Percentiles rank a stretch among this genome's conserved stretches.
Conservation (phyloP, 2,113 vertebrate genomes). For the Cyprinodon brontotheroides region DNA sequence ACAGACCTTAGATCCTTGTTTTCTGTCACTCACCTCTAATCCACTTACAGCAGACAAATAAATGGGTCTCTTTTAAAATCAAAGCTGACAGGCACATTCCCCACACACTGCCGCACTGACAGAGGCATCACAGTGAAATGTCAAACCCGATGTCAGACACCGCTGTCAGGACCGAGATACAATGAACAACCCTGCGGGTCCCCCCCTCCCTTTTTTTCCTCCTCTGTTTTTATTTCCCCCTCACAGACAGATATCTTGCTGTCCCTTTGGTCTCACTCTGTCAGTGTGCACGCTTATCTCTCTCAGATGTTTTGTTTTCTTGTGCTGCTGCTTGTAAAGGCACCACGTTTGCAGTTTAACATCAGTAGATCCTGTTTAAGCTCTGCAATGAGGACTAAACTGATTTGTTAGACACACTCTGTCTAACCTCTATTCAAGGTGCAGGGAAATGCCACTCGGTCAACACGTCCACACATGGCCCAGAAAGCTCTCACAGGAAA, state of each 20-base stretch:
- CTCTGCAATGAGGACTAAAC: neutral
- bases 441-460: constrained; percentile 57
- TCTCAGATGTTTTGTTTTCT: constrained; percentile 12
- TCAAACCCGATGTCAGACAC: constrained; percentile 66
- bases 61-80: constrained; percentile 53
- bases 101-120: constrained; percentile 49
- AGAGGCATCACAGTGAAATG: constrained; percentile 66
- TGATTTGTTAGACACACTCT: constrained; percentile 4
- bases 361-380: constrained; percentile 19
- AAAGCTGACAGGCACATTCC: constrained; percentile 61
- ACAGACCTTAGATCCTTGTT: constrained; percentile 41
- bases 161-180: constrained; percentile 55
- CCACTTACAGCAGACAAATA: constrained; percentile 65
- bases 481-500: constrained; percentile 62
- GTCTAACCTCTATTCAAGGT: constrained; percentile 39
- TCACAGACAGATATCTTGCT: constrained; percentile 10
- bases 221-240: constrained; percentile 27
- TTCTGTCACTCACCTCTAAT: constrained; percentile 65
- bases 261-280: constrained; percentile 15
- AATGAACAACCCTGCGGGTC: constrained; percentile 57
- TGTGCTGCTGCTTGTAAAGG: constrained; percentile 25
- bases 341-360: constrained; percentile 27
- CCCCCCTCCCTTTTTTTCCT: constrained; percentile 15
- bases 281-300: constrained; percentile 27
- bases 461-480: constrained; percentile 64